These are phyloP conservation scores for Ips typographus DNA, from an alignment of 1,140 invertebrate genomes.

Conservation along the genomic window DNA sequence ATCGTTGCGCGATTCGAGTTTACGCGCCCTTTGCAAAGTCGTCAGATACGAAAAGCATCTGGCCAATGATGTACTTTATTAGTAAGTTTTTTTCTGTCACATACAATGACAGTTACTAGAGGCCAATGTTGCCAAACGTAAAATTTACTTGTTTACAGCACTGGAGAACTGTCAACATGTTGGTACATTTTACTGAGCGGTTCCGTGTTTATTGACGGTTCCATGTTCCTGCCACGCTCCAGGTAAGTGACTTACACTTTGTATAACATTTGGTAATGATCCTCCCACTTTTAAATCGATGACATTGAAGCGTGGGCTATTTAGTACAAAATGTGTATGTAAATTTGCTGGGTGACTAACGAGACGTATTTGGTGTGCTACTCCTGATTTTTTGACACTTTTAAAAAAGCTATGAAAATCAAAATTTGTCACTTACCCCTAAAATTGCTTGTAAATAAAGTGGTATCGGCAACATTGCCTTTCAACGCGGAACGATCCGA, in stretches of 20 bases:
- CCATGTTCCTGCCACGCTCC: conserved; percentile 81
- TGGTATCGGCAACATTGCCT: no score
- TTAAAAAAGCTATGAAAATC: no score
- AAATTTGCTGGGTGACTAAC: no score
- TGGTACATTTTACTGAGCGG: conserved; percentile 86
- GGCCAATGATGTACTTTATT: conserved; percentile 79
- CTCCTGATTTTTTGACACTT: no score
- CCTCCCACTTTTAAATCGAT: background rate
- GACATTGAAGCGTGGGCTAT: background rate
- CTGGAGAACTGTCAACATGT: conserved; percentile 75
- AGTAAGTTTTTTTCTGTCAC: conserved; percentile 61
- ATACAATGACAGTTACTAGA: conserved; percentile 4
- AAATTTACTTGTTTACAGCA: conserved; percentile 57
- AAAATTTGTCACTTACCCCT: no score
- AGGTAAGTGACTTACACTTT: conserved; percentile 62
- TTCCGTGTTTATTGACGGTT: conserved; percentile 87
- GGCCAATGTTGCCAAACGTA: background rate
- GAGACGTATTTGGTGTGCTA: no score
- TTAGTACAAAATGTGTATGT: background rate
- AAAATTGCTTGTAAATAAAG: no score
- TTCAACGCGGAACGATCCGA: conserved; percentile 24
- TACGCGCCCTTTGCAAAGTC: conserved; percentile 68
- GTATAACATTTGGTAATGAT: background rate
- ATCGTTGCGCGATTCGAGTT: conserved; percentile 68
- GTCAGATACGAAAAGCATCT: conserved; percentile 74